A percentile compares a stretch with the other conserved stretches of the same genome.
These are phyloP conservation scores for Spilosoma lubricipeda DNA, from an alignment of 2,888 invertebrate genomes.

Conservation along the genomic window DNA sequence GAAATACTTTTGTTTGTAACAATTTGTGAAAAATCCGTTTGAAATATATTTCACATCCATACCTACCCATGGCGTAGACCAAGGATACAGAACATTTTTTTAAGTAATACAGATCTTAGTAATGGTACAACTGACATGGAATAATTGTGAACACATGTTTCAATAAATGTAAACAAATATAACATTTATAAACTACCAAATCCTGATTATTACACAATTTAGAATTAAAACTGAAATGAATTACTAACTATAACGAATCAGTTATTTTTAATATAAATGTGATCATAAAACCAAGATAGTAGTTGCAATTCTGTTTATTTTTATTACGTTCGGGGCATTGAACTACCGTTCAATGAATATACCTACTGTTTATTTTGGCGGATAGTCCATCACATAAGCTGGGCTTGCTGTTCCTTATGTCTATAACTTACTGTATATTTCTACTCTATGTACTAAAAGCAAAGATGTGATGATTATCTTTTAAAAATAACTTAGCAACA, in stretches of 20 bases:
- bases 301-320: constrained; percentile 63
- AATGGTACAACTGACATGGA: neutral
- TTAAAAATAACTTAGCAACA: constrained; percentile 10
- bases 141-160: neutral
- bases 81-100: neutral
- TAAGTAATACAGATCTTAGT: neutral
- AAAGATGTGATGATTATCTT: neutral
- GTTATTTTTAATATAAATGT: constrained; percentile 55
- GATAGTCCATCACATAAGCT: neutral
- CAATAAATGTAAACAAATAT: neutral
- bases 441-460: constrained; percentile 11
- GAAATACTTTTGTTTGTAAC: constrained; percentile 33
- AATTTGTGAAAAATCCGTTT: constrained; percentile 31
- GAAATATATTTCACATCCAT: constrained; percentile 12
- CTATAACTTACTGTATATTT: constrained; percentile 8
- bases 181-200: neutral
- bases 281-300: constrained; percentile 57
- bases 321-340: constrained; percentile 56
- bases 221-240: constrained; percentile 33
- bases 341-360: constrained; percentile 52
- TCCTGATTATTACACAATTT: constrained; percentile 25
- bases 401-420: constrained; percentile 30
- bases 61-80: neutral
- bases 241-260: constrained; percentile 22
- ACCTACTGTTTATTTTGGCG: constrained; percentile 57